Percentiles rank a stretch among this genome's conserved stretches.
phyloP scores from a whole-genome alignment of 2,888 invertebrate species.

The Melinopterus prodromus region DNA sequence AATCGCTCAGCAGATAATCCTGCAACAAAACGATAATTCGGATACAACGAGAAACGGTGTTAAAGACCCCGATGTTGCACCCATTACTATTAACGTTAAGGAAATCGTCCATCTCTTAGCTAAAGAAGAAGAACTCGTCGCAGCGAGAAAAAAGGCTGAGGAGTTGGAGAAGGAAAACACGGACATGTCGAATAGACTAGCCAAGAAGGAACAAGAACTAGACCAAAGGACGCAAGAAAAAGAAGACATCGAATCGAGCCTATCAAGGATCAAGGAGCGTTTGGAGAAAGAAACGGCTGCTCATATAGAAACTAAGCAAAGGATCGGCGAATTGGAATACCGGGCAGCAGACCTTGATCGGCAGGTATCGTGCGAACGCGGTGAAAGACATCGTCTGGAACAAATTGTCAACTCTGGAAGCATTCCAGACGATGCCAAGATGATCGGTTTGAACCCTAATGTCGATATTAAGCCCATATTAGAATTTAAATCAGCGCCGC shows the following conservation, averaged over 20 bases:
- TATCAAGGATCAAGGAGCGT: constrained; percentile 83
- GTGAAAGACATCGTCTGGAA: constrained; percentile 83
- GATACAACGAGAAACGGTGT: constrained; percentile 49
- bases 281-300: constrained; percentile 89
- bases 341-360: constrained; percentile 61
- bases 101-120: constrained; percentile 90
- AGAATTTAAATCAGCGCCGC: constrained; percentile 50
- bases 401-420: constrained; percentile 89
- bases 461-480: constrained; percentile 46
- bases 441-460: constrained; percentile 61
- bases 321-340: constrained; percentile 71
- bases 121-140: constrained; percentile 91
- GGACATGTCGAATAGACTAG: constrained; percentile 84
- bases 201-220: constrained; percentile 92
- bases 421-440: constrained; percentile 94
- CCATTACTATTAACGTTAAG: constrained; percentile 88
- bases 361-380: constrained; percentile 77
- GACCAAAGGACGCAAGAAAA: constrained; percentile 90
- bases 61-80: constrained; percentile 85
- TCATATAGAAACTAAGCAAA: constrained; percentile 86
- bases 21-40: constrained; percentile 70
- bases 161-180: constrained; percentile 88
- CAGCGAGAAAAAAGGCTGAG: constrained; percentile 85
- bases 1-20: constrained; percentile 90
- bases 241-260: constrained; percentile 87